phyloP scores from a whole-genome alignment of 2,797 vertebrate genomes.

The Diceros bicornis region DNA sequence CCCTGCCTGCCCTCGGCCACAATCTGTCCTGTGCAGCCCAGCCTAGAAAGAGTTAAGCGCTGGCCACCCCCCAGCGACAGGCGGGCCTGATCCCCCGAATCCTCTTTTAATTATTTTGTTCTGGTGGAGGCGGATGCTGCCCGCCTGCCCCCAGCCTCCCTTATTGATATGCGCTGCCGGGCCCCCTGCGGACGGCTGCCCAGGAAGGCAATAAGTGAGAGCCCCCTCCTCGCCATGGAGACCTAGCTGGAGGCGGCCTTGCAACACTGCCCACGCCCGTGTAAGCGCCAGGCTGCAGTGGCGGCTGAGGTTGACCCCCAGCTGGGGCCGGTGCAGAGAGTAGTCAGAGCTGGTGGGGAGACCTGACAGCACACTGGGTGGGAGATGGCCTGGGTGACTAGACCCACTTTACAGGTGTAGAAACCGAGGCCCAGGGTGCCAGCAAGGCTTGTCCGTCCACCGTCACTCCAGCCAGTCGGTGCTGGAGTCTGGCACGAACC shows the following conservation, averaged over 20 bases:
- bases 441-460: accelerated
- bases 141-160: conserved; percentile 86
- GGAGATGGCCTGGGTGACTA: not conserved
- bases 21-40: not conserved
- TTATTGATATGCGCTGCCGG: conserved; percentile 88
- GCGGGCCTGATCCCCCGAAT: conserved; percentile 88
- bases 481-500: not conserved
- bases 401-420: not conserved
- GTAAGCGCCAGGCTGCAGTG: not conserved
- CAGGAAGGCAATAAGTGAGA: conserved; percentile 88
- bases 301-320: not conserved
- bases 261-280: accelerated
- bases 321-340: too few relatives aligned
- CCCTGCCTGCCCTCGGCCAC: accelerated
- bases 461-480: accelerated
- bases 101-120: conserved; percentile 91
- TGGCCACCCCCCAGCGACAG: conserved; percentile 83
- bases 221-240: conserved; percentile 85
- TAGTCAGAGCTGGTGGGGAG: not conserved
- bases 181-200: conserved; percentile 87
- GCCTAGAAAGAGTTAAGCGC: conserved; percentile 83
- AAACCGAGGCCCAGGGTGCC: not conserved
- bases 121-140: conserved; percentile 87
- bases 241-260: not conserved
- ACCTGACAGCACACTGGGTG: too few relatives aligned